Base-by-base conservation (phyloP, 2,113 vertebrate species). In the Scomber scombrus region DNA sequence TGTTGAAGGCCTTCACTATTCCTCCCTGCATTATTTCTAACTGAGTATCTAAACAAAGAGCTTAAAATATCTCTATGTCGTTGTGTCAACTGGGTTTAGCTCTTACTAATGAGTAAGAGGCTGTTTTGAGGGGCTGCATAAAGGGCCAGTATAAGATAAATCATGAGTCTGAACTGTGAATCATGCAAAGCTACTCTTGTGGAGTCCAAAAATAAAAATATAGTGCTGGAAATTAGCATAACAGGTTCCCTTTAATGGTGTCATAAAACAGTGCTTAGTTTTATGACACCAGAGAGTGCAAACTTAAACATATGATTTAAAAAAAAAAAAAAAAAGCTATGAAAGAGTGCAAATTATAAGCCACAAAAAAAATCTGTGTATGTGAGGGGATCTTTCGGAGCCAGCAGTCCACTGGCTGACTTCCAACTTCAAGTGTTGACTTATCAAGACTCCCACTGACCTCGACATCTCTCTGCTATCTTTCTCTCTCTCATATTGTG, bases 371-470 rank as follows among this genome's bases (percentile, higher is more conserved):
- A 34, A 34, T 8, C 50, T n/a, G 19, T 49, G 55, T 11, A 12
- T n/a, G 70, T 2, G 43, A 15, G 19, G 62, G 5, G 18, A 31
- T 65, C 52, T n/a, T 26, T 52, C 49, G 31, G 63, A 46, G 65
- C 58, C 76, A 75, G 58, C 58, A 40, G 78, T 69, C 57, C 13
- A 19, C 65, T 78, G 77, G 63, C 77, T 29, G 45, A 34, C 70
- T 67, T 40, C 57, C 70, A 68, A 56, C 34, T 40, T 9, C 34
- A 40, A 40, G 34, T 40, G 49, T 74, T 64, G 51, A 61, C 65
- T 67, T 29, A 45, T 60, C 71, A 15, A 46, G 61, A 56, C 75
- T 85, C 49, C 62, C 71, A 34, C 75, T 68, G 71, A 64, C 60
- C 78, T 75, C 9, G n/a, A 51, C 40, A 0, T 56, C 54, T 70